phyloP scores from a whole-genome alignment of 2,113 vertebrate species.

The Labeo rohita region DNA sequence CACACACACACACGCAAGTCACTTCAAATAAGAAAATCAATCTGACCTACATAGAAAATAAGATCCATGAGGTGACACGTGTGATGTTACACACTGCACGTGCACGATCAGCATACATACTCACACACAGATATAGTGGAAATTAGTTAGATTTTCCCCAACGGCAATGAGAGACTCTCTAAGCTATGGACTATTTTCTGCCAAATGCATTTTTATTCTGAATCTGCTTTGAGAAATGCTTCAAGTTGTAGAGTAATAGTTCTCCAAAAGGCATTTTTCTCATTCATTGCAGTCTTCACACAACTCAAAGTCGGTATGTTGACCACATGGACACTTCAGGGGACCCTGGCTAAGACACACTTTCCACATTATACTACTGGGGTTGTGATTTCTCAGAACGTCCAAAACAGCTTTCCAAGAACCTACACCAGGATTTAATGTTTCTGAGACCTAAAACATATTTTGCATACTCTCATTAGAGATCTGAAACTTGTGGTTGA shows the following conservation, averaged over 20 bases:
- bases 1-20: slow-evolving; percentile 65
- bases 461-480: not conserved
- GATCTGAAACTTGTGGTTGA: slow-evolving; percentile 11
- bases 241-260: not conserved
- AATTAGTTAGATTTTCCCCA: not conserved
- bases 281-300: not conserved
- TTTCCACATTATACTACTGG: not conserved
- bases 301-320: not conserved
- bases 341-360: not conserved
- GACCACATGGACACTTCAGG: too few species aligned
- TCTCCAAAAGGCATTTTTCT: not conserved
- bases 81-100: not conserved
- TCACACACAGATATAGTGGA: not conserved
- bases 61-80: not conserved
- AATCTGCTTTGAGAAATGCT: not conserved
- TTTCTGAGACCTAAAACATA: not conserved
- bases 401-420: not conserved
- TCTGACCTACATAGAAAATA: not conserved
- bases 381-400: not conserved
- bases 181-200: not conserved
- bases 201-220: not conserved
- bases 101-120: not conserved
- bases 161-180: not conserved
- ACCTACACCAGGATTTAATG: not conserved
- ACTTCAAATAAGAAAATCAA: slow-evolving; percentile 52